Conservation (phyloP, 2,888 invertebrate genomes). For the Drosophila austrosaltans region DNA sequence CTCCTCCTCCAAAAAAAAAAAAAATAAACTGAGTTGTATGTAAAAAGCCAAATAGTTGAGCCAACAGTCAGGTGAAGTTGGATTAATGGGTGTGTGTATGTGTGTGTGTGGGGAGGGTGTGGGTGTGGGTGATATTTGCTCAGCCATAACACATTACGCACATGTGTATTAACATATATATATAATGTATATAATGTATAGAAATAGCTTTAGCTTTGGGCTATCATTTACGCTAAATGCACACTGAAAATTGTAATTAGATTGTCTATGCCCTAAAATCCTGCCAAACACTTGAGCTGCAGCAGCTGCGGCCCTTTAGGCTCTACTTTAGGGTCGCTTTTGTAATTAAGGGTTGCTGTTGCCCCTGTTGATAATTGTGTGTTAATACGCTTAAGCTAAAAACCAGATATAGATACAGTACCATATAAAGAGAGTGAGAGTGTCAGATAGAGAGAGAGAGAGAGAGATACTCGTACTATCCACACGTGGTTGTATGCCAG, state of each 20-base stretch:
- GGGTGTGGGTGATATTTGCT: constrained; percentile 36
- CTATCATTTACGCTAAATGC: constrained; percentile 75
- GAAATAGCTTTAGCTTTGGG: constrained; percentile 24
- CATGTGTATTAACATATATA: constrained; percentile 44
- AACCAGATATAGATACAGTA: constrained; percentile 37
- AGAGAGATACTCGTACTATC: constrained; percentile 17
- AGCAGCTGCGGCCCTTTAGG: constrained; percentile 48
- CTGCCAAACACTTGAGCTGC: constrained; percentile 37
- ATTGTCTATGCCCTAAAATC: constrained; percentile 68
- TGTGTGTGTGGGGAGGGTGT: constrained; percentile 7
- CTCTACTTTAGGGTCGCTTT: constrained; percentile 53
- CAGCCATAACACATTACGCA: constrained; percentile 59
- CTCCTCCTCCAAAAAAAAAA: background rate
- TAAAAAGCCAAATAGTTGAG: background rate
- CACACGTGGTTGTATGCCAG: constrained; percentile 36
- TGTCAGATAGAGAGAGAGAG: constrained; percentile 3
- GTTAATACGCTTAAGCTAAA: constrained; percentile 65
- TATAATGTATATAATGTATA: too few relatives aligned
- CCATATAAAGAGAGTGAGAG: constrained; percentile 26
- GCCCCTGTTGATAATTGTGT: constrained; percentile 40
- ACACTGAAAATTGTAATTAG: constrained; percentile 69
- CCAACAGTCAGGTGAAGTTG: constrained; percentile 24
- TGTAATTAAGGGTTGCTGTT: constrained; percentile 60
- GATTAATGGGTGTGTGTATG: constrained; percentile 23
- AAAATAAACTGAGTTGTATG: constrained; percentile 15